A percentile compares a stretch with the other conserved stretches of the same genome.
Conservation (phyloP, 2,888 invertebrate genomes). For the Corbicula japonica region DNA sequence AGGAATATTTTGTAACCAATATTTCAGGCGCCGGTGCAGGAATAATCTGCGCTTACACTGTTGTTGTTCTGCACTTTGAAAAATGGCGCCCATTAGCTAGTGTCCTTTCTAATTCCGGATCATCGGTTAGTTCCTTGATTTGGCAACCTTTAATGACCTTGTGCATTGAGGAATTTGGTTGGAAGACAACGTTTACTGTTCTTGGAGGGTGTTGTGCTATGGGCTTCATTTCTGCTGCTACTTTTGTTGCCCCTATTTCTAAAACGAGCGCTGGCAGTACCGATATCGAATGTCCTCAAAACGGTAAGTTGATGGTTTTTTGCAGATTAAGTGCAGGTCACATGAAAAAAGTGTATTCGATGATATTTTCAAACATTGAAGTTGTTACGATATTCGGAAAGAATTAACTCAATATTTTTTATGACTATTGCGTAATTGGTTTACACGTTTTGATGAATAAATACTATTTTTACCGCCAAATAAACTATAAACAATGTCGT, state of each 20-base stretch:
- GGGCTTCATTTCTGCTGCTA: slow-evolving; percentile 2
- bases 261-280: not conserved
- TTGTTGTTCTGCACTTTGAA: slow-evolving; percentile 4
- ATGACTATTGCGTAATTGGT: no score
- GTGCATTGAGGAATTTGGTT: slow-evolving; percentile 5
- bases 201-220: slow-evolving; percentile 10
- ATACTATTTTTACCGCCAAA: no score
- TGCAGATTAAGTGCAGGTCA: no score
- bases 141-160: slow-evolving; percentile 15
- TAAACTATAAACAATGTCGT: no score
- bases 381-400: no score
- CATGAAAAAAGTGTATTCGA: no score
- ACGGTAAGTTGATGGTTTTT: not conserved
- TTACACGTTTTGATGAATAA: no score
- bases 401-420: no score
- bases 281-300: not conserved
- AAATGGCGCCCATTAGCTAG: slow-evolving; percentile 31
- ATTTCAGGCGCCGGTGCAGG: slow-evolving; percentile 13
- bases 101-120: not conserved
- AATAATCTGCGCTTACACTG: not conserved
- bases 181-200: slow-evolving; percentile 21
- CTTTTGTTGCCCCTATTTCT: not conserved
- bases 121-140: slow-evolving; percentile 7
- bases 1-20: no score
- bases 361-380: no score